Conservation (phyloP, 2,888 invertebrate species). For the Cosmia pyralina region DNA sequence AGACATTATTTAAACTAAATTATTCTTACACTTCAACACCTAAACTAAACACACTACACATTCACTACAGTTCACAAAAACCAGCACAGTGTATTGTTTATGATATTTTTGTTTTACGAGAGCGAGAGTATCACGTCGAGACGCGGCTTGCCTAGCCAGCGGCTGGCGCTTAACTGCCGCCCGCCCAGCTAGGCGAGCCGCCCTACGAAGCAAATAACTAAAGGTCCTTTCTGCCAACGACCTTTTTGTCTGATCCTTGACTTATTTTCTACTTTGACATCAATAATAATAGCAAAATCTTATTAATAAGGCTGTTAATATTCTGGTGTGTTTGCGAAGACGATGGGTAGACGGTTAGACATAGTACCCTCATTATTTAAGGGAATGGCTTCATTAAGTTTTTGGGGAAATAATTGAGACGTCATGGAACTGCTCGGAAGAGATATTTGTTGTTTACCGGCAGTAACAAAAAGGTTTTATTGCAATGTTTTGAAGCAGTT, state of each 20-base stretch:
- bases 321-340: constrained; percentile 31
- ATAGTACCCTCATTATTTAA: constrained; percentile 39
- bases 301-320: constrained; percentile 41
- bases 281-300: constrained; percentile 36
- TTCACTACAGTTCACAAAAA: constrained; percentile 40
- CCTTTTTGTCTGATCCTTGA: constrained; percentile 58
- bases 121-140: constrained; percentile 23
- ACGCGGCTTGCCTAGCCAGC: constrained; percentile 62
- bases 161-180: constrained; percentile 77
- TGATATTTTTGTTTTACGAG: constrained; percentile 59
- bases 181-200: constrained; percentile 63
- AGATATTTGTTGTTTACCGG: constrained; percentile 18
- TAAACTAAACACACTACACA: constrained; percentile 27
- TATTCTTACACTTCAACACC: constrained; percentile 28
- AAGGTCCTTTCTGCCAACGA: constrained; percentile 63
- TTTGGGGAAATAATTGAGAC: constrained; percentile 45
- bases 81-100: constrained; percentile 53
- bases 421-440: background rate
- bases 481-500: constrained; percentile 23
- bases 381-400: constrained; percentile 42
- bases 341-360: background rate
- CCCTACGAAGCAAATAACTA: constrained; percentile 53
- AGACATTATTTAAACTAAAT: background rate
- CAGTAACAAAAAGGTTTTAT: constrained; percentile 25
- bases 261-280: constrained; percentile 49